A percentile compares a stretch with the other conserved stretches of the same genome.
Conservation (phyloP, 2,113 vertebrate genomes). For the Esox niger region DNA sequence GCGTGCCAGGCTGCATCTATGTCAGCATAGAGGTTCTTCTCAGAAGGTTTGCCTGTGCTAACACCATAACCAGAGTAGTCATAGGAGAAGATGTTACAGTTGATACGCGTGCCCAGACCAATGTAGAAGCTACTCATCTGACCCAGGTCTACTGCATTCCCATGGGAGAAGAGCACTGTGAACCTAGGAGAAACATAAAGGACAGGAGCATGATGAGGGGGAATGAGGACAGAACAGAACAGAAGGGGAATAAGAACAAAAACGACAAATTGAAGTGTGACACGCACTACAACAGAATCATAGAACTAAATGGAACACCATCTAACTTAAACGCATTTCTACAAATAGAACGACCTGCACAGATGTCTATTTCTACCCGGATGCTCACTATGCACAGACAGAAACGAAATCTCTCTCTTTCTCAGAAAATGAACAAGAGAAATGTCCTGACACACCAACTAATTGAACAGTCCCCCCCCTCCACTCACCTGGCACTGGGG, state of each 20-base stretch:
- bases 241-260: not conserved
- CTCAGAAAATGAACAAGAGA: too few relatives aligned
- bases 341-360: too few relatives aligned
- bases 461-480: not conserved
- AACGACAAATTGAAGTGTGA: too few relatives aligned
- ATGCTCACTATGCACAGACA: too few relatives aligned
- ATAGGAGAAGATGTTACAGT: constrained; percentile 98
- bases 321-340: too few relatives aligned
- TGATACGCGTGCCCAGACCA: constrained; percentile 92
- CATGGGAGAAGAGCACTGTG: constrained; percentile 94
- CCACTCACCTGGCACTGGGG: constrained; percentile 83
- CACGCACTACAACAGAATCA: too few relatives aligned
- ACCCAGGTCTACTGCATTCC: constrained; percentile 95
- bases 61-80: constrained; percentile 96
- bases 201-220: not conserved
- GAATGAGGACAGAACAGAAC: not conserved
- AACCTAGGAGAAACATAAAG: constrained; percentile 71
- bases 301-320: too few relatives aligned
- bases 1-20: constrained; percentile 97
- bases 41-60: constrained; percentile 90
- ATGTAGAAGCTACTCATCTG: constrained; percentile 99
- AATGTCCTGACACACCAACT: not conserved
- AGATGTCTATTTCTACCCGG: too few relatives aligned
- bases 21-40: constrained; percentile 95
- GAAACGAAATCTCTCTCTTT: too few relatives aligned